Evolutionary conservation across 1,140 invertebrate genomes (phyloP).

Genomic region (Mactra quadrangularis): DNA sequence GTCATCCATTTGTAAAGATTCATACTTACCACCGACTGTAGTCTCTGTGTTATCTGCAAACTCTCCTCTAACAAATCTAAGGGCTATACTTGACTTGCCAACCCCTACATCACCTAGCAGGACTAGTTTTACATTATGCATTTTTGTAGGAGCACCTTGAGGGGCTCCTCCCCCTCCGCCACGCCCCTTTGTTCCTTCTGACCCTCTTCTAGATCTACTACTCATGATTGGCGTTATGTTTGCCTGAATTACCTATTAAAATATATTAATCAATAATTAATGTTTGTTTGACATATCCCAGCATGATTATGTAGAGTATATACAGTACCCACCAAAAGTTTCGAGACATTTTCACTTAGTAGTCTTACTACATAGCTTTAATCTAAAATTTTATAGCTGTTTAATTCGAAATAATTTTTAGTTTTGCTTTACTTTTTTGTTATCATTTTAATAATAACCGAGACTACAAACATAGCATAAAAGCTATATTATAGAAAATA

Average conservation of each 20-base stretch:
- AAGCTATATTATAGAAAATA: too few species aligned
- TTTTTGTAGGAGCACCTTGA: slow-evolving; percentile 88
- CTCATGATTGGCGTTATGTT: slow-evolving; percentile 38
- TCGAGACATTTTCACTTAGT: too few species aligned
- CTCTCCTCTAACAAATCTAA: slow-evolving; percentile 99
- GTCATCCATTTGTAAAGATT: too few species aligned
- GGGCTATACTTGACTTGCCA: slow-evolving; percentile 98
- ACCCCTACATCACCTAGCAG: slow-evolving; percentile 99
- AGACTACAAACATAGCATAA: too few species aligned
- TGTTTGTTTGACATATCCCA: too few species aligned
- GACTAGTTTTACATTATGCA: slow-evolving; percentile 99
- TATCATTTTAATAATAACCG: too few species aligned
- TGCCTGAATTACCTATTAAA: slow-evolving; percentile 28
- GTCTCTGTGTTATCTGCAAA: slow-evolving; percentile 99
- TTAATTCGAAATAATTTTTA: too few species aligned
- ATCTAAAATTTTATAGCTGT: too few species aligned
- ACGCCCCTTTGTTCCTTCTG: slow-evolving; percentile 20
- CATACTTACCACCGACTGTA: slow-evolving; percentile 94
- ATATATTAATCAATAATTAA: slow-evolving; percentile 1
- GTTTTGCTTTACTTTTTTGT: too few species aligned
- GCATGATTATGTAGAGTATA: too few species aligned
- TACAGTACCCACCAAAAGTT: too few species aligned
- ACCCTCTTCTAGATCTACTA: slow-evolving; percentile 11
- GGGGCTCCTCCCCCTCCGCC: slow-evolving; percentile 83
- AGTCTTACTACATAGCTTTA: too few species aligned